Conservation (phyloP, 2,113 vertebrate species). For the Bubo scandiacus region DNA sequence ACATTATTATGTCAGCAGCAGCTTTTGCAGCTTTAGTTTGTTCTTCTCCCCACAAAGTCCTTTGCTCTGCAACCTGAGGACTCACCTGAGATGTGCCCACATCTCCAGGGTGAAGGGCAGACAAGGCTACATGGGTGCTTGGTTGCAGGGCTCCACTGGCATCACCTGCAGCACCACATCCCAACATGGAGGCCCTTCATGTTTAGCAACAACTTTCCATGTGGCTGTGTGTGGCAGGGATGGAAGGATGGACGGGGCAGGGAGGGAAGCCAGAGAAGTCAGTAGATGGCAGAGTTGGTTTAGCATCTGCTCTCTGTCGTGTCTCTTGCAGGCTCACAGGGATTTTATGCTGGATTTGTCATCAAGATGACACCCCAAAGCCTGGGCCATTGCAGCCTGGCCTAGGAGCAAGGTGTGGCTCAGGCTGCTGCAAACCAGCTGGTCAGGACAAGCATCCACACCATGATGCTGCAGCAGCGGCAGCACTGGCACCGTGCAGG, state of each 20-base stretch:
- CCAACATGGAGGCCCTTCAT: not conserved
- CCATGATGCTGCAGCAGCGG: fast-evolving
- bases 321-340: not conserved
- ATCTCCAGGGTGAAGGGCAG: fast-evolving
- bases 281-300: conserved; percentile 59
- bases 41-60: not conserved
- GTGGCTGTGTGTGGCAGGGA: not conserved
- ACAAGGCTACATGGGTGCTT: not conserved
- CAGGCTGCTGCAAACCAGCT: not conserved
- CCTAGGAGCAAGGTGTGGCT: not conserved
- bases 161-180: not conserved
- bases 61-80: not conserved
- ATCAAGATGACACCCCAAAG: not conserved
- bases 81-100: fast-evolving
- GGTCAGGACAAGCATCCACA: not conserved
- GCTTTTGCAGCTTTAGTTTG: not conserved
- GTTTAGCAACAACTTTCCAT: not conserved
- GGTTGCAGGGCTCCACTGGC: not conserved
- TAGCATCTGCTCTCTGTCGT: not conserved
- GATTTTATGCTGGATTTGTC: not conserved
- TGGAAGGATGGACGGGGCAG: not conserved
- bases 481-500: not conserved
- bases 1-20: fast-evolving
- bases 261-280: not conserved
- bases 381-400: not conserved